Conservation (phyloP, 2,797 vertebrate genomes). For the Eleutherodactylus coqui region DNA sequence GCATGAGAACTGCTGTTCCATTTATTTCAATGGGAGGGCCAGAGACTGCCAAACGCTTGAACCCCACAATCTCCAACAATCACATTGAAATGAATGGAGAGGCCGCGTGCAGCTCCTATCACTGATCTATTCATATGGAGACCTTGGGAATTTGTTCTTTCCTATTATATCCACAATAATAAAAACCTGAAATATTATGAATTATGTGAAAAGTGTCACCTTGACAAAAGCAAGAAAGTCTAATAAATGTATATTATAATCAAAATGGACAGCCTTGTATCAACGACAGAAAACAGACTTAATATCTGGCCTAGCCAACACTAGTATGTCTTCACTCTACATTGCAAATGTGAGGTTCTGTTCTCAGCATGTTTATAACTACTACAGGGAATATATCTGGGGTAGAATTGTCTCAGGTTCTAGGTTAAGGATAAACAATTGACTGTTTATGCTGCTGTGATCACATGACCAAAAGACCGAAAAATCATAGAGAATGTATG, state of each 20-base stretch:
- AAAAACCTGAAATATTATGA: neutral
- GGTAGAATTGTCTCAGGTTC: neutral
- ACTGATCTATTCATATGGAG: too few species aligned
- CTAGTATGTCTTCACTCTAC: neutral
- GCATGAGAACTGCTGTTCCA: too few species aligned
- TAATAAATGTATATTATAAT: too few species aligned
- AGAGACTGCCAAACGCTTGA: too few species aligned
- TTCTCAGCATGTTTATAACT: neutral
- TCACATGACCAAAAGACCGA: neutral
- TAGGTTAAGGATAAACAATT: neutral
- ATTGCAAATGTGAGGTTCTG: neutral
- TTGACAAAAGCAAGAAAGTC: conserved; percentile 10
- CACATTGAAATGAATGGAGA: too few species aligned
- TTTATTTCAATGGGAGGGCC: too few species aligned
- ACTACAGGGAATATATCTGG: neutral
- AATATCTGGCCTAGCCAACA: neutral
- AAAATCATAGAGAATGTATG: neutral
- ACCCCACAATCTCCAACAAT: too few species aligned
- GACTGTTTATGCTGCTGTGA: neutral
- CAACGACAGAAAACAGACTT: conserved; percentile 8
- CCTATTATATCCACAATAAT: neutral
- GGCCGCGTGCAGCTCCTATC: too few species aligned
- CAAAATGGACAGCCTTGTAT: conserved; percentile 5
- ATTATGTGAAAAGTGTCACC: neutral
- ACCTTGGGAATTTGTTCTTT: conserved; percentile 15